Evolutionary conservation across 2,113 vertebrate species (phyloP), one percentile per base, ranked within the genome.

Genomic region (Mustela lutreola): DNA sequence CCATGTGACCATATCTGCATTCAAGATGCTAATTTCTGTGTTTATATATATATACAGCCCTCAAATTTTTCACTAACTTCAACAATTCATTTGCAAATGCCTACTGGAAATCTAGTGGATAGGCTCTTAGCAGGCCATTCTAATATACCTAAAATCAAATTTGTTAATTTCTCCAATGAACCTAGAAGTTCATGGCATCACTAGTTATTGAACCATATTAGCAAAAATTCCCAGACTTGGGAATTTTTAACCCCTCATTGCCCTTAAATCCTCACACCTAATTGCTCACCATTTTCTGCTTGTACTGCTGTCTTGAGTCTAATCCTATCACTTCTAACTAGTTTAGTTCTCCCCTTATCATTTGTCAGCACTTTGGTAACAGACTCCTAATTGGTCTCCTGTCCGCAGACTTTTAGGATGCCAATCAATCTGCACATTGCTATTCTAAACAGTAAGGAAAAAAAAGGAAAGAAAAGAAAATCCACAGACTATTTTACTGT

Each of bases 301-400:
- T 58, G 5, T 31, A 1, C 1, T 50, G 21, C 31, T 39, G 1
- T 53, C 67, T 79, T 67, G 31, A 45, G 48, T 85, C 73, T 84
- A 91, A 63, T 63, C 21, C 75, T 39, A 1, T 60, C 31, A n/a
- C 39, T 53, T 96, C 33, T 26, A 71, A 71, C 9, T 71, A 84
- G 45, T 2, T 39, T 67, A 11, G 11, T 26, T 78, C 19, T 92
- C 48, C 33, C 78, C 50, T 86, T 24, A 50, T 81, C 26, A 6
- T 63, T 28, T 91, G 73, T 76, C 31, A 33, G 22, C 31, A 28
- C 12, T 42, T 45, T 28, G 53, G 19, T 83, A 33, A 81, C 39
- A 81, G 75, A 87, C 45, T 96, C 36, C 73, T 92, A 45, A 21
- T 63, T 94, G 39, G 39, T 75, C 62, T 87, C 45, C 75, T 65